A percentile compares a stretch with the other conserved stretches of the same genome.
Evolutionary conservation across 1,140 invertebrate genomes (phyloP).

Genomic region (Drosophila repletoides): DNA sequence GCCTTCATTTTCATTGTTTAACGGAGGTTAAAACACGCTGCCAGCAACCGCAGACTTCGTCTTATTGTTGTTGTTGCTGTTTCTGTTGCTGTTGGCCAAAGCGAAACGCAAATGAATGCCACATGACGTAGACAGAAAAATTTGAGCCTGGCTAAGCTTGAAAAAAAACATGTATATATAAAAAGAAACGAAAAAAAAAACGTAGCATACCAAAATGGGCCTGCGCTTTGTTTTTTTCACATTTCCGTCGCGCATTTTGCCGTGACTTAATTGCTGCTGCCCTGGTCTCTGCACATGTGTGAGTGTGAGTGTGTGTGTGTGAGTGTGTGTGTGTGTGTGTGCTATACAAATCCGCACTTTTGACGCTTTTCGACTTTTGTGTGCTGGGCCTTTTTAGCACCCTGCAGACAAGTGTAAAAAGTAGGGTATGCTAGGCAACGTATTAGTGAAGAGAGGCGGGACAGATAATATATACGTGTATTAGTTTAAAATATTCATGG

Average conservation of each 20-base stretch:
- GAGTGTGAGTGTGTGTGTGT: conserved; percentile 23
- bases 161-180: neutral
- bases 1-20: conserved; percentile 60
- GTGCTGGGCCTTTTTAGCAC: conserved; percentile 37
- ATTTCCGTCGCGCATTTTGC: conserved; percentile 74
- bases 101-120: conserved; percentile 64
- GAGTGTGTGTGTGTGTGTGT: conserved; percentile 12
- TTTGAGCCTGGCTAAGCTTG: conserved; percentile 40
- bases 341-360: conserved; percentile 61
- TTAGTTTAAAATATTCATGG: too few relatives aligned
- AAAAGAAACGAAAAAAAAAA: conserved; percentile 20
- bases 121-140: conserved; percentile 74
- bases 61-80: conserved; percentile 21
- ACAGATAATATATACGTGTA: too few relatives aligned
- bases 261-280: conserved; percentile 71
- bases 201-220: conserved; percentile 49
- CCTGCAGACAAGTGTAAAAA: conserved; percentile 12
- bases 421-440: conserved; percentile 5
- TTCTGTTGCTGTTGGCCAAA: conserved; percentile 29
- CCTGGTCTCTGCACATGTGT: neutral
- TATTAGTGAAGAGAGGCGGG: neutral
- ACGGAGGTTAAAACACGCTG: conserved; percentile 57
- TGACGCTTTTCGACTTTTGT: conserved; percentile 75
- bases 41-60: conserved; percentile 48
- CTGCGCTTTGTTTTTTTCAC: conserved; percentile 62